These are phyloP conservation scores for Poecilobothrus nobilitatus DNA, from an alignment of 2,888 invertebrate species.

Conservation along the genomic window DNA sequence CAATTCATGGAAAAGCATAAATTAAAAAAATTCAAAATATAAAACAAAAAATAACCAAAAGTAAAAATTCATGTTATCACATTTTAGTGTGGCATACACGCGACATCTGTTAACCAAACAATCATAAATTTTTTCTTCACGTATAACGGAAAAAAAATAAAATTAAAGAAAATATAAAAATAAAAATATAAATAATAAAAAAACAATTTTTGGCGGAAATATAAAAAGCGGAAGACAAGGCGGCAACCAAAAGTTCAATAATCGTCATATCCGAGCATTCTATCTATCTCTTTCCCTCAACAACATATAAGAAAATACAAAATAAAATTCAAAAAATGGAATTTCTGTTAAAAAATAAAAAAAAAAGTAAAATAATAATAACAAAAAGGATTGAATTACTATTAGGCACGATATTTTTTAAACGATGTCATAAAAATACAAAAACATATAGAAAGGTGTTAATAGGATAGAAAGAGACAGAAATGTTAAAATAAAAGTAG, in stretches of 20 bases:
- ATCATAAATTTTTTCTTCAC: background rate
- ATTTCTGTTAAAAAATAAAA: background rate
- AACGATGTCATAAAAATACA: background rate
- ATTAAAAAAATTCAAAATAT: conserved; percentile 5
- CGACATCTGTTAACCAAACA: conserved; percentile 12
- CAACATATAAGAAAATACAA: background rate
- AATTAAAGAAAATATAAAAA: background rate
- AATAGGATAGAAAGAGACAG: too few relatives aligned
- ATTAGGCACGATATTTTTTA: background rate
- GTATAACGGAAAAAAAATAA: background rate
- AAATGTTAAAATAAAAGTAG: too few relatives aligned
- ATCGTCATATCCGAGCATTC: background rate
- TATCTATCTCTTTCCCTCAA: too few relatives aligned
- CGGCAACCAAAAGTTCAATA: background rate
- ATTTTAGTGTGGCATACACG: conserved; percentile 8
- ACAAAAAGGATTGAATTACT: conserved; percentile 1
- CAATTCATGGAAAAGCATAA: conserved; percentile 10
- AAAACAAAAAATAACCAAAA: background rate
- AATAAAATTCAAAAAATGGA: background rate
- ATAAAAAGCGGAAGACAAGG: background rate
- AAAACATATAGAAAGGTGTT: background rate
- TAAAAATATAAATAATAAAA: background rate
- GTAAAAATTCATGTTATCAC: background rate
- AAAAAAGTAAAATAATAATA: too few relatives aligned
- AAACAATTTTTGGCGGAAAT: background rate